Evolutionary conservation across 2,797 vertebrate species (phyloP), one percentile per base, ranked within the genome.

Genomic region (Heliangelus exortis): DNA sequence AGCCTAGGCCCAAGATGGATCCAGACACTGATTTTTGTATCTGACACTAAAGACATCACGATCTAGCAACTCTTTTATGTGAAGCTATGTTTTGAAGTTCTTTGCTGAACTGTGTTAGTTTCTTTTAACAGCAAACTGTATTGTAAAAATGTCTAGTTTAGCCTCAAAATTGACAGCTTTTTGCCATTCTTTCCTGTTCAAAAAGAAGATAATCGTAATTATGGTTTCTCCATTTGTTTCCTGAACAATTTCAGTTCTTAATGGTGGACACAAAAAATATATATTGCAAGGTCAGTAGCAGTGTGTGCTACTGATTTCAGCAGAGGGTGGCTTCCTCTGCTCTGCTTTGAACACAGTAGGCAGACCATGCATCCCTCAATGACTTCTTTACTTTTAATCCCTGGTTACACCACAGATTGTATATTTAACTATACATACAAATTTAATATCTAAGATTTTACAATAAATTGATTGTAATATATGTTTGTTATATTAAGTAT

Each of bases 271-370:
- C 23, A 78, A 74, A 93, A 78, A 79, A 7, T 15, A 12, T 1
- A 0, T 48, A 50, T 67, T 1, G 3, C 7, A 29, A 50, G 31
- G 21, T 85, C 14, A 16, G n/a, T 23, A 68, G 41, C 14, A 51
- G 33, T 47, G 84, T 67, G 48, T 71, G 29, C 47, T 22, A 47
- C 47, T 47, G 41, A 71, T 76, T 84, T 69, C 23, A 47, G 20
- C 21, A 34, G 57, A 80, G 23, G 21, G 47, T 47, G 47, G 47
- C 47, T 47, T 47, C 47, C 47, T 78, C 65, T 87, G 14, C 15
- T 92, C 55, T 74, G 12, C 31, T 89, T 21, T 54, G 33, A 83
- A 39, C 9, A 26, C 22, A 63, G 10, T 8, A 83, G 28, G 47
- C 26, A 47, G 59, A 72, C 10, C 8, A 23, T 2, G 14, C 25